Conservation (phyloP, 2,113 vertebrate species). For the Trichomycterus rosablanca region DNA sequence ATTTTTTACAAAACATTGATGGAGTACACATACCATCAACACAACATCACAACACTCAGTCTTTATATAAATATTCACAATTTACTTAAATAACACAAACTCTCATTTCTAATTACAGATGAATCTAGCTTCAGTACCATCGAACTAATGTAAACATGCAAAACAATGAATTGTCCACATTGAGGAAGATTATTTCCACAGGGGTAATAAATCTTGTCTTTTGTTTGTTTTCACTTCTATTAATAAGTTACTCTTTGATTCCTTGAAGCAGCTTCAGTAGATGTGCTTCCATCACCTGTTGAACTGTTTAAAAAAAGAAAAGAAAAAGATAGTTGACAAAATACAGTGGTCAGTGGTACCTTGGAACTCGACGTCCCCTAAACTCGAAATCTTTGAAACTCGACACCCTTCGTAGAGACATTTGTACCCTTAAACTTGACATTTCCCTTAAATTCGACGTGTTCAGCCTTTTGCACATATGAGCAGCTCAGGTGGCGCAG, state of each 20-base stretch:
- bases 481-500: too few relatives aligned
- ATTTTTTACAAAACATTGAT: too few relatives aligned
- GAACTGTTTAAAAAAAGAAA: conserved; percentile 69
- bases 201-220: neutral
- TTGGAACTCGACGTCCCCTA: too few relatives aligned
- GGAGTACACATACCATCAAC: neutral
- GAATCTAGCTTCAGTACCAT: neutral
- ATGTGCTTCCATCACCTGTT: conserved; percentile 96
- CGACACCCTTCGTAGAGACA: too few relatives aligned
- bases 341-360: too few relatives aligned
- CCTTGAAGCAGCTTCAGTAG: conserved; percentile 87
- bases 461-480: too few relatives aligned
- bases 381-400: too few relatives aligned
- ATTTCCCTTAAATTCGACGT: too few relatives aligned
- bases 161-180: neutral
- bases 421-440: too few relatives aligned
- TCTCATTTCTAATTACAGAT: neutral
- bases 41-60: conserved; percentile 13
- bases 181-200: neutral
- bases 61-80: conserved; percentile 4
- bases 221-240: neutral
- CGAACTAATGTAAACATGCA: conserved; percentile 24
- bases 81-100: neutral
- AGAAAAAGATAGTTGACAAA: neutral
- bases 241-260: conserved; percentile 79